These are phyloP conservation scores for Vidua chalybeata DNA, from an alignment of 2,113 vertebrate genomes.

Conservation along the genomic window DNA sequence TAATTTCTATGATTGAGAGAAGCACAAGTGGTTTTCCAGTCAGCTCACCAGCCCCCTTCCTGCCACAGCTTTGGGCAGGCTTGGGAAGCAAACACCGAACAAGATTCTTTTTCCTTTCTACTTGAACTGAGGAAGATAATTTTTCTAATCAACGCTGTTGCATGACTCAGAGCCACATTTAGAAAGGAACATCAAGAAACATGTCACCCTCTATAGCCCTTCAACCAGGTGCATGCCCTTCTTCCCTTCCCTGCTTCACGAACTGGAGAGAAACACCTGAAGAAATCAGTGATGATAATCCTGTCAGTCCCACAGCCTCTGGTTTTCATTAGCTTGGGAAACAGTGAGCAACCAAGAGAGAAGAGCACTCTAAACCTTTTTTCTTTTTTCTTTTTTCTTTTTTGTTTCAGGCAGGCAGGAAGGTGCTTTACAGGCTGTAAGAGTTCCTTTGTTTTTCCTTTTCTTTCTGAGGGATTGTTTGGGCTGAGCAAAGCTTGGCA, in stretches of 20 bases:
- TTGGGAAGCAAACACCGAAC: background rate
- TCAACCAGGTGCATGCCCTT: background rate
- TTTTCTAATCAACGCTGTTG: background rate
- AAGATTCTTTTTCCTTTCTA: background rate
- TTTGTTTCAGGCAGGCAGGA: background rate
- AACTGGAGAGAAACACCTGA: background rate
- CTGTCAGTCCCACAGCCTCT: background rate
- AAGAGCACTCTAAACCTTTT: background rate
- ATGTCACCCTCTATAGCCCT: background rate
- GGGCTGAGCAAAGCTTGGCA: conserved; percentile 13
- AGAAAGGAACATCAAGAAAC: background rate
- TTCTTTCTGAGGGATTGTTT: background rate
- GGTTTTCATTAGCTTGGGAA: background rate
- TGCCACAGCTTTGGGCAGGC: background rate
- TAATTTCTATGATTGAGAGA: background rate
- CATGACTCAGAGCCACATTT: conserved; percentile 13
- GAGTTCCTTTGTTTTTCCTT: background rate
- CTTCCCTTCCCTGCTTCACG: background rate
- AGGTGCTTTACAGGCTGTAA: background rate
- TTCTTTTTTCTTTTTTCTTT: background rate
- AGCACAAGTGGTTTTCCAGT: background rate
- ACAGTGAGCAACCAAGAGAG: background rate
- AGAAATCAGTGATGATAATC: background rate
- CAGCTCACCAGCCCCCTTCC: background rate
- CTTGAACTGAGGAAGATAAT: background rate